Evolutionary conservation across 2,888 invertebrate species (phyloP), one percentile per base, ranked within the genome.

Genomic region (Punctoribates punctum): DNA sequence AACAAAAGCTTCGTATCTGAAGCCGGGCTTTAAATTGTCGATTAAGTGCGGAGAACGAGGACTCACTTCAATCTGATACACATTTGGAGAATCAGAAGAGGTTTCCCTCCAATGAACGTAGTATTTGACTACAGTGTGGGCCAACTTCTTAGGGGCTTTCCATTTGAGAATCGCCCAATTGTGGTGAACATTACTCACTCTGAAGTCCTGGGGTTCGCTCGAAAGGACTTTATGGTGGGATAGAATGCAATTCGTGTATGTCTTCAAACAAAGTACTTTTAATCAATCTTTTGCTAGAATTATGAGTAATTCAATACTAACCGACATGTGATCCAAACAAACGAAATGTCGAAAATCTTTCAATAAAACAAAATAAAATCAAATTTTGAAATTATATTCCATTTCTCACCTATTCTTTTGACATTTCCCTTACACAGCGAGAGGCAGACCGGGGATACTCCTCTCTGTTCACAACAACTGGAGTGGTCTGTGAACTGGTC

Each of bases 181-280:
- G 0, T 89, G 88, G 80, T 90, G 89, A 78, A 91, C 88, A 82
- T 91, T 90, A 48, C 90, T 88, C 8, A 92, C 88, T 13, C 81
- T 78, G 1, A 92, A 86, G 73, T 87, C 86, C 0, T 88, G 87
- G 0, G 93, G 93, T 0, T 90, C 87, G 38, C 90, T 89, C 0
- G 93, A 90, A 0, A 93, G 86, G 0, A 92, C 92, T 0, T 92
- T 92, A 84, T 93, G 93, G 20, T 92, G 92, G 85, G 92, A 91
- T 79, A 93, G 87, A 27, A 93, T 86, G 82, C 93, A 93, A 85
- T 90, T 92, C 60, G 90, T 89, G 85, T 91, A 92, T 60, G 90
- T 89, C 65, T 65, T 34, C 65, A 65, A 29, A 8, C 11, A 60
- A 51, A 11, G n/a, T 15, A 60, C 5, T 23, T 60, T 4, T 2